phyloP scores from a whole-genome alignment of 2,888 invertebrate species.

The Uloborus plumipes region DNA sequence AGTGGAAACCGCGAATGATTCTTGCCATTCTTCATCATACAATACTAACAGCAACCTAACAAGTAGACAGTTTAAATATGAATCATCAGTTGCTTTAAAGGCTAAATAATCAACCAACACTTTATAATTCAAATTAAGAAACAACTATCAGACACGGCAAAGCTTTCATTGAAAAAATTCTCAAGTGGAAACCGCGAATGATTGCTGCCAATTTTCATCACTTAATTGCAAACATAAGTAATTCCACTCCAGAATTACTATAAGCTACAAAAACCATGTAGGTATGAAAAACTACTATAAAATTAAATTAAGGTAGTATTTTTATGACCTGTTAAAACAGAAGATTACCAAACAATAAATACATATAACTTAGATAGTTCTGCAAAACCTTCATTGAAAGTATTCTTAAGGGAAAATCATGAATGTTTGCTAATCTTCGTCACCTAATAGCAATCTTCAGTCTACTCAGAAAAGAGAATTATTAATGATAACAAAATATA shows the following conservation, averaged over 20 bases:
- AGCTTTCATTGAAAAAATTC: not conserved
- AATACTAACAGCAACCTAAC: no score
- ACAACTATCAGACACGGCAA: not conserved
- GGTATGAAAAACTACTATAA: no score
- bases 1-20: constrained; percentile 15
- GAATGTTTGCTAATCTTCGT: not conserved
- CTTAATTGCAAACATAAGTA: not conserved
- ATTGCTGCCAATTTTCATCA: not conserved
- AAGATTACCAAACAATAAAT: no score
- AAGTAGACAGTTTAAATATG: no score
- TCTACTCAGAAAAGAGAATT: not conserved
- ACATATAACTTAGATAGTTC: not conserved
- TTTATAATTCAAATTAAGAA: no score
- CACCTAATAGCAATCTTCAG: not conserved
- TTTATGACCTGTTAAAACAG: no score
- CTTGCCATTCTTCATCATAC: not conserved
- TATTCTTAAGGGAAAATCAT: constrained; percentile 1
- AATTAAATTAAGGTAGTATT: no score
- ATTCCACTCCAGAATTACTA: not conserved
- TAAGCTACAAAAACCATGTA: no score
- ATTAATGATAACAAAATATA: no score
- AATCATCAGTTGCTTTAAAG: not conserved
- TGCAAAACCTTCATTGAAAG: not conserved
- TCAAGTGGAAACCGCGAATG: constrained; percentile 17
- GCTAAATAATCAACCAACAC: no score